Conservation (phyloP, 23 tunicate species). For the Pegea sp. region DNA sequence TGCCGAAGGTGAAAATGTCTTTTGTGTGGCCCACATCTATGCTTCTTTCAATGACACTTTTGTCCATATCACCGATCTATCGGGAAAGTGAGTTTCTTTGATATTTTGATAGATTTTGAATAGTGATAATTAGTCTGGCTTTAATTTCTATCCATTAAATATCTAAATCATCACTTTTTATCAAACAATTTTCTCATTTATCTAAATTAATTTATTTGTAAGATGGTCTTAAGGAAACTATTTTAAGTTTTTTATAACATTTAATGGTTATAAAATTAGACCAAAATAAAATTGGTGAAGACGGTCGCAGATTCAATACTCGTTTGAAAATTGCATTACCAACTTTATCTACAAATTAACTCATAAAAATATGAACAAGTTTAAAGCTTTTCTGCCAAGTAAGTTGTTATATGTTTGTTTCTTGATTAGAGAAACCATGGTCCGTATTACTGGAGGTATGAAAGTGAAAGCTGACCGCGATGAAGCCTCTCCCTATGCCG, state of each 20-base stretch:
- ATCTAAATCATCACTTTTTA: too few species aligned
- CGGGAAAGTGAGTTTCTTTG: conserved; percentile 86
- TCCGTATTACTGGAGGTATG: conserved; percentile 98
- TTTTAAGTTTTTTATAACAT: background rate
- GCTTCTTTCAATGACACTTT: conserved; percentile 99
- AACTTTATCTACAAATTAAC: background rate
- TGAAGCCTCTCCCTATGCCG: conserved; percentile 99
- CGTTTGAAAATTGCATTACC: background rate
- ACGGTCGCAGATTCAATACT: conserved; percentile 4
- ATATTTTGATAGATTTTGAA: too few species aligned
- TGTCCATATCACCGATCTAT: conserved; percentile 89
- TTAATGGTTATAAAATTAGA: conserved; percentile 5
- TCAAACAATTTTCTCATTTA: too few species aligned
- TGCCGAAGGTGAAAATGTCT: conserved; percentile 97
- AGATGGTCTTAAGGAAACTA: conserved; percentile 12
- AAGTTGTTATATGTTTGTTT: too few species aligned
- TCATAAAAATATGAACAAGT: too few species aligned
- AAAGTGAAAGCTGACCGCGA: conserved; percentile 98
- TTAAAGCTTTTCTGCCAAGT: too few species aligned
- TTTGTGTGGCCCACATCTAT: conserved; percentile 94
- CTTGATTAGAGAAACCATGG: conserved; percentile 66
- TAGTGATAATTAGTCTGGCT: too few species aligned
- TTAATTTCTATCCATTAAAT: too few species aligned
- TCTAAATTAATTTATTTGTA: too few species aligned
- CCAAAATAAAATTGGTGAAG: background rate